phyloP scores from a whole-genome alignment of 2,113 vertebrate genomes.

The human region DNA sequence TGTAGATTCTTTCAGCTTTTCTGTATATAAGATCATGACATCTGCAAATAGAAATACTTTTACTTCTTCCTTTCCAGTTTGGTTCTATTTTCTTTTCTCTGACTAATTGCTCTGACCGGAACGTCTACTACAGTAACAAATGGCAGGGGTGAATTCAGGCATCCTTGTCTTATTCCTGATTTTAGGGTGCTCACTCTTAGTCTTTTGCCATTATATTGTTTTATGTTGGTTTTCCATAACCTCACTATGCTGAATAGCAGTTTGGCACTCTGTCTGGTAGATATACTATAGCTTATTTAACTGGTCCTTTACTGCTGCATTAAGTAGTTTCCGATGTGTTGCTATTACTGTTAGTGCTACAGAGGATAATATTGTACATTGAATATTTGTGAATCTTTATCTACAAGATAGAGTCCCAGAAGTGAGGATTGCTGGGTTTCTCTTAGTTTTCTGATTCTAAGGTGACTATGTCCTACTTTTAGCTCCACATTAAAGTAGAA shows the following conservation, averaged over 20 bases:
- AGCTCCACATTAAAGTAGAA: not conserved
- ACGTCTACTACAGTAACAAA: not conserved
- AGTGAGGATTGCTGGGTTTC: not conserved
- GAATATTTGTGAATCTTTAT: not conserved
- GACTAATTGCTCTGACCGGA: not conserved
- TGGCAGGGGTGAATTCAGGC: not conserved
- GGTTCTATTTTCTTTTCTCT: not conserved
- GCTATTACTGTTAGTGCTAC: not conserved
- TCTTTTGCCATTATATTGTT: not conserved
- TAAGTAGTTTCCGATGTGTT: constrained; percentile 9
- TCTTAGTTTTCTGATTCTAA: not conserved
- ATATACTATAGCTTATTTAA: not conserved
- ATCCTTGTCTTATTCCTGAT: not conserved
- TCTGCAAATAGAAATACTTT: not conserved
- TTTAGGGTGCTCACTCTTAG: not conserved
- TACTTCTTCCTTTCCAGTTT: not conserved
- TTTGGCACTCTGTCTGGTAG: not conserved
- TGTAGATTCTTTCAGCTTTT: not conserved
- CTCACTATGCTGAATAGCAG: not conserved
- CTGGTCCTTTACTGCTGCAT: not conserved
- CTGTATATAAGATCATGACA: not conserved
- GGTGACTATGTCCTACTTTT: not conserved
- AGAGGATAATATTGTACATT: not conserved
- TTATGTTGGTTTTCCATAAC: not conserved
- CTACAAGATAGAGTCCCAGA: not conserved